A percentile compares a stretch with the other conserved stretches of the same genome.
Evolutionary conservation across 1,140 invertebrate genomes (phyloP).

Genomic region (Drosophila takahashii): DNA sequence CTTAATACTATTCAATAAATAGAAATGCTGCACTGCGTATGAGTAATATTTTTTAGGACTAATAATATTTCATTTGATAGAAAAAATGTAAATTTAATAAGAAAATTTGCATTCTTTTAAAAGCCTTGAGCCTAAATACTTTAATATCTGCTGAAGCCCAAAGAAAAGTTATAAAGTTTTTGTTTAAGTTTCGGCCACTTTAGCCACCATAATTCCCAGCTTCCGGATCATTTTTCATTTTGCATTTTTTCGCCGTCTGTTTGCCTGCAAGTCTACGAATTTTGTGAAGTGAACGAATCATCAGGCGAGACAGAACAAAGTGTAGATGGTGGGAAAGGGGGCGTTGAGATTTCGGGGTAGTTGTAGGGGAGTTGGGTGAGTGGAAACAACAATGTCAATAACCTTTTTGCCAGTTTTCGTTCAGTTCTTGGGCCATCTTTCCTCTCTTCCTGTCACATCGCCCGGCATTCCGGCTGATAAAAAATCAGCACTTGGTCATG

Average conservation of each 20-base stretch:
- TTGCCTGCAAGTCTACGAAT: constrained; percentile 41
- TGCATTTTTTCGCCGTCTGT: constrained; percentile 33
- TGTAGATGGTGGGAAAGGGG: neutral
- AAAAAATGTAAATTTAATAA: no score
- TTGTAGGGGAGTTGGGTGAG: neutral
- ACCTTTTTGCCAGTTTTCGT: constrained; percentile 70
- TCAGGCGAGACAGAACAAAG: constrained; percentile 25
- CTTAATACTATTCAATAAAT: no score
- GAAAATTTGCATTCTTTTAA: no score
- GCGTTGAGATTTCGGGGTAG: constrained; percentile 2
- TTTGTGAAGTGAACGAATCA: constrained; percentile 41
- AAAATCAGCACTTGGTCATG: constrained; percentile 83
- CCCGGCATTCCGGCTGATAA: constrained; percentile 54
- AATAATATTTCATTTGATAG: no score
- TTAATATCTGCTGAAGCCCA: neutral
- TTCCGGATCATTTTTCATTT: constrained; percentile 32
- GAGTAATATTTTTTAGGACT: neutral
- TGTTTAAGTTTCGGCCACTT: constrained; percentile 6
- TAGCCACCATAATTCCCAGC: constrained; percentile 13
- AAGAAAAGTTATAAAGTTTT: neutral
- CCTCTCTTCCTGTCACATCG: constrained; percentile 13
- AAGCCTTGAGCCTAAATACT: no score
- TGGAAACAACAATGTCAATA: constrained; percentile 75
- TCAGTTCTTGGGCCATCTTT: constrained; percentile 10
- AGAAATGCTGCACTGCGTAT: no score